phyloP scores from a whole-genome alignment of 2,113 vertebrate genomes.

The Syngnathus typhle region DNA sequence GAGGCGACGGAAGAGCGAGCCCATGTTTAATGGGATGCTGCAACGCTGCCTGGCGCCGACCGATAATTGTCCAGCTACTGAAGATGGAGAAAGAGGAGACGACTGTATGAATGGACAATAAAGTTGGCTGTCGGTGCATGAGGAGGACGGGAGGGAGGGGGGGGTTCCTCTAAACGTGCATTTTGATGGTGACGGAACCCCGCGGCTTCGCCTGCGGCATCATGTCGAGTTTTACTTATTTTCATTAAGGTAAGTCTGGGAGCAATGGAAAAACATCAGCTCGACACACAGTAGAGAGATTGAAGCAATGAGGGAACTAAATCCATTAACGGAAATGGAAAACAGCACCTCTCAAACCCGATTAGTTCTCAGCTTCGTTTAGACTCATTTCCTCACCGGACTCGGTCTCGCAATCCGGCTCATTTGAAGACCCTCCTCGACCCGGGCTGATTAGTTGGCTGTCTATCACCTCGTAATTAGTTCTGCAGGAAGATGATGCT shows the following conservation, averaged over 20 bases:
- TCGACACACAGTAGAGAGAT: slow-evolving; percentile 19
- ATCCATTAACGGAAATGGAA: slow-evolving; percentile 24
- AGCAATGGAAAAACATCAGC: slow-evolving; percentile 25
- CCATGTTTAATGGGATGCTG: slow-evolving; percentile 5
- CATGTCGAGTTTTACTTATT: slow-evolving; percentile 20
- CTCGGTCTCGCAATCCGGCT: slow-evolving; percentile 40
- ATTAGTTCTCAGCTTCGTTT: background rate
- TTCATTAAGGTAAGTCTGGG: slow-evolving; percentile 31
- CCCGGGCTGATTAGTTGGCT: slow-evolving; percentile 59
- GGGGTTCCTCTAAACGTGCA: no score
- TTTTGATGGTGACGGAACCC: slow-evolving; percentile 22
- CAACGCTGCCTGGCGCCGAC: background rate
- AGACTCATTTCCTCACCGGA: slow-evolving; percentile 13
- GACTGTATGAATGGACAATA: background rate
- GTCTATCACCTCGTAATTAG: slow-evolving; percentile 66
- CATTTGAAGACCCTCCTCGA: slow-evolving; percentile 50
- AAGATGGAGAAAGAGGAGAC: background rate
- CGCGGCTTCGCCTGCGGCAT: slow-evolving; percentile 33
- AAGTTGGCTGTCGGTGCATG: background rate
- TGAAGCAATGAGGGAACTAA: slow-evolving; percentile 26
- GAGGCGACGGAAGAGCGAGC: slow-evolving; percentile 8
- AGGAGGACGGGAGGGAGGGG: no score
- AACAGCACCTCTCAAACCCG: slow-evolving; percentile 12
- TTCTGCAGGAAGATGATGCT: slow-evolving; percentile 49
- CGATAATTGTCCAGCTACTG: background rate